phyloP scores from a whole-genome alignment of 2,113 vertebrate species.

The Struthio camelus region DNA sequence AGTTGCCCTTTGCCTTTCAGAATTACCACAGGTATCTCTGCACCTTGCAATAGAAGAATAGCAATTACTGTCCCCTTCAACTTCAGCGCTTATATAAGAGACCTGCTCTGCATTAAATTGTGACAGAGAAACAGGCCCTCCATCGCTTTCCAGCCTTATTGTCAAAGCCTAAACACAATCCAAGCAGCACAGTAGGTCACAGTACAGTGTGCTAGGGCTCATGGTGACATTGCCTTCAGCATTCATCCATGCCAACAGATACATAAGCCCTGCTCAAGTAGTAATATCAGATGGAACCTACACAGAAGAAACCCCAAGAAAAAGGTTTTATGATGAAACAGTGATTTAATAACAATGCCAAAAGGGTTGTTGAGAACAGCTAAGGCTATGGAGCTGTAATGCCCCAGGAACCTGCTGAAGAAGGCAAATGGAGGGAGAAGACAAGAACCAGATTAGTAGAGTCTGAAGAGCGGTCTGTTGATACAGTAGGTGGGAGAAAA shows the following conservation, averaged over 20 bases:
- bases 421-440: background rate
- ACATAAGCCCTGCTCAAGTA: background rate
- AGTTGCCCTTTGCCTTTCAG: background rate
- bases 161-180: background rate
- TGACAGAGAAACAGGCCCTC: background rate
- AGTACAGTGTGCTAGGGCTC: background rate
- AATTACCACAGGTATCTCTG: background rate
- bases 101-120: background rate
- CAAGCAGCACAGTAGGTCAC: background rate
- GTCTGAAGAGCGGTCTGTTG: background rate
- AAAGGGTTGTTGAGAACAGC: background rate
- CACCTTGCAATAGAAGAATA: background rate
- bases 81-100: background rate
- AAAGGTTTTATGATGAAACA: background rate
- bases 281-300: background rate
- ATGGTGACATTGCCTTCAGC: background rate
- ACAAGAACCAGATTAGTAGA: background rate
- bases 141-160: background rate
- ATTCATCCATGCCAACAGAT: background rate
- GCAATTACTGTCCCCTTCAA: background rate
- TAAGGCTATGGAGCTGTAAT: background rate
- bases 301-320: background rate
- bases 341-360: background rate
- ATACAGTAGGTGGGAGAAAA: background rate
- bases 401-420: background rate